Conservation (phyloP, 2,113 vertebrate species). For the Sardina pilchardus region DNA sequence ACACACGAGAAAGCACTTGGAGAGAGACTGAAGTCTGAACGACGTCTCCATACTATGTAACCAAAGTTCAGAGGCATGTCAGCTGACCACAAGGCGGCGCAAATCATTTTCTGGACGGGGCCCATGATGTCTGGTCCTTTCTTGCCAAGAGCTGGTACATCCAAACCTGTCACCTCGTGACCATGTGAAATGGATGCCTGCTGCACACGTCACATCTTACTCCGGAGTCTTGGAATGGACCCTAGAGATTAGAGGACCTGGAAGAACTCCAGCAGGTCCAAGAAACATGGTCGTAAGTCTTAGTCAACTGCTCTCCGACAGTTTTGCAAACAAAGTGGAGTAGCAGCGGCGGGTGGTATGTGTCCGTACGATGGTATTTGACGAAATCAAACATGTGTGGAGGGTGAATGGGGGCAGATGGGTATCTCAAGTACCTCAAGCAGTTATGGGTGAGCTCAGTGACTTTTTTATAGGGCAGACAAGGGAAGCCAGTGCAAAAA, state of each 20-base stretch:
- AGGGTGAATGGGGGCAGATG: no score
- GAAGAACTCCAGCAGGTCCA: neutral
- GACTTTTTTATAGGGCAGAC: neutral
- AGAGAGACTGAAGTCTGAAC: neutral
- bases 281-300: neutral
- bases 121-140: neutral
- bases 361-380: neutral
- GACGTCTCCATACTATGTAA: neutral
- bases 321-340: neutral
- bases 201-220: neutral
- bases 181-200: slow-evolving; percentile 6
- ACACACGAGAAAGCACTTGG: neutral
- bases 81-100: neutral
- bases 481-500: no score
- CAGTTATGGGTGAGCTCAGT: neutral
- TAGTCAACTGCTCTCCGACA: neutral
- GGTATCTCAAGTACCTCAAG: neutral
- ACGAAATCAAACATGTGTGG: neutral
- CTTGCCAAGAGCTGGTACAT: neutral
- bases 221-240: neutral
- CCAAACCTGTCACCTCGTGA: neutral
- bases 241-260: neutral
- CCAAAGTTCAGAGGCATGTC: neutral
- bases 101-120: neutral
- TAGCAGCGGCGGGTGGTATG: neutral